These are phyloP conservation scores for Prosapia bicincta DNA, from an alignment of 2,888 invertebrate species.

Conservation along the genomic window DNA sequence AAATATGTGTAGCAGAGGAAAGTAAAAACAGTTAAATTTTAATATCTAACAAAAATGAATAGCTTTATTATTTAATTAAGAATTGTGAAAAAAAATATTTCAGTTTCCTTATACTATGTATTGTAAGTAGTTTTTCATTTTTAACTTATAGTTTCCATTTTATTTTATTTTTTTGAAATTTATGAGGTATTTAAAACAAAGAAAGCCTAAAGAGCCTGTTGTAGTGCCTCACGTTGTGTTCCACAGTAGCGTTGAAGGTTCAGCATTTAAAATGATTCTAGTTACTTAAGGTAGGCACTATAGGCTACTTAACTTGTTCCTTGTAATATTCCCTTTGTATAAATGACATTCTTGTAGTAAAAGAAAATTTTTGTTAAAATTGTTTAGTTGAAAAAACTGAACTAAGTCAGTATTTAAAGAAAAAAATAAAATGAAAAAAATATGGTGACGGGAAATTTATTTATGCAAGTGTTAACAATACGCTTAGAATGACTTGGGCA, in stretches of 20 bases:
- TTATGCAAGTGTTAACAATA: not conserved
- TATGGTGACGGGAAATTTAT: not conserved
- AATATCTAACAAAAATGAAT: too few species aligned
- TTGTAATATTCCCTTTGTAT: not conserved
- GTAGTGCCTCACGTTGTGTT: not conserved
- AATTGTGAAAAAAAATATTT: too few species aligned
- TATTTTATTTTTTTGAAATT: too few species aligned
- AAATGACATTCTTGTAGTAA: not conserved
- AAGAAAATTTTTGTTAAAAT: not conserved
- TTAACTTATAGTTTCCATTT: too few species aligned
- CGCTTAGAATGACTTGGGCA: slow-evolving; percentile 2
- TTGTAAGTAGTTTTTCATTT: too few species aligned
- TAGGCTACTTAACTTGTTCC: not conserved
- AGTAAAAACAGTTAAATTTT: too few species aligned
- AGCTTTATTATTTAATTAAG: too few species aligned
- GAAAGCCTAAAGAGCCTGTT: not conserved
- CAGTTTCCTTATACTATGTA: too few species aligned
- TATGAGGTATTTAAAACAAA: not conserved
- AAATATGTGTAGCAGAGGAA: too few species aligned
- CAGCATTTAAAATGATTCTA: not conserved
- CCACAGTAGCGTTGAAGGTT: not conserved
- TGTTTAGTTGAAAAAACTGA: not conserved
- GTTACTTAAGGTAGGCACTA: not conserved
- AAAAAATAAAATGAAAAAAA: not conserved
- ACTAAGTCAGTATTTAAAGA: not conserved